These are phyloP conservation scores for Tethea ocularis DNA, from an alignment of 2,888 invertebrate species.

Conservation along the genomic window DNA sequence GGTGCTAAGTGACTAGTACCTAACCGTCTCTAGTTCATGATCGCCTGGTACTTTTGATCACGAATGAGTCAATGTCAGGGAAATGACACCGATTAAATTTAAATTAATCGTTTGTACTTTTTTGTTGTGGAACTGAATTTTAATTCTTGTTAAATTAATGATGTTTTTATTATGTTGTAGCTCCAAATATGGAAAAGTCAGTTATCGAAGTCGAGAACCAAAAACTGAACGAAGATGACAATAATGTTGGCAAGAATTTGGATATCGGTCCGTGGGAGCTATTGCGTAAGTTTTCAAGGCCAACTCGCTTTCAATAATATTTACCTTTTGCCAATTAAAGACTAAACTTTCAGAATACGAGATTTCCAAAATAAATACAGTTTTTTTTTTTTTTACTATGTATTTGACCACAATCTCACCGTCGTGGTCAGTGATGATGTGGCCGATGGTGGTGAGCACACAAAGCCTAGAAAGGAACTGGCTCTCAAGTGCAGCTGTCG, in stretches of 20 bases:
- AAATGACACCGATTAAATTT: neutral
- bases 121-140: neutral
- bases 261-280: constrained; percentile 35
- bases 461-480: too few species aligned
- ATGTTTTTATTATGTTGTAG: constrained; percentile 8
- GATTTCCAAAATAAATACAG: too few species aligned
- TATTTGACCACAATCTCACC: too few species aligned
- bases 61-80: neutral
- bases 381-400: too few species aligned
- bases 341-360: too few species aligned
- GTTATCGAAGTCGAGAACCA: constrained; percentile 27
- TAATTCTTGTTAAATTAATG: neutral
- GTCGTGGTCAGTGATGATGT: too few species aligned
- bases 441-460: too few species aligned
- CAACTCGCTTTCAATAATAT: neutral
- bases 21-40: neutral
- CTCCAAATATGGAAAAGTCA: constrained; percentile 27
- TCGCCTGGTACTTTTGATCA: constrained; percentile 7
- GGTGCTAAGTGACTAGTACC: neutral
- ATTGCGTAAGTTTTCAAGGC: constrained; percentile 39
- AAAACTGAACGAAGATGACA: constrained; percentile 25
- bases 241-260: constrained; percentile 12
- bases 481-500: too few species aligned
- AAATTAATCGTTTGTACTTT: too few species aligned
- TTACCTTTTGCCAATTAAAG: neutral